These are phyloP conservation scores for Gortyna flavago DNA, from an alignment of 2,888 invertebrate species.

Conservation along the genomic window DNA sequence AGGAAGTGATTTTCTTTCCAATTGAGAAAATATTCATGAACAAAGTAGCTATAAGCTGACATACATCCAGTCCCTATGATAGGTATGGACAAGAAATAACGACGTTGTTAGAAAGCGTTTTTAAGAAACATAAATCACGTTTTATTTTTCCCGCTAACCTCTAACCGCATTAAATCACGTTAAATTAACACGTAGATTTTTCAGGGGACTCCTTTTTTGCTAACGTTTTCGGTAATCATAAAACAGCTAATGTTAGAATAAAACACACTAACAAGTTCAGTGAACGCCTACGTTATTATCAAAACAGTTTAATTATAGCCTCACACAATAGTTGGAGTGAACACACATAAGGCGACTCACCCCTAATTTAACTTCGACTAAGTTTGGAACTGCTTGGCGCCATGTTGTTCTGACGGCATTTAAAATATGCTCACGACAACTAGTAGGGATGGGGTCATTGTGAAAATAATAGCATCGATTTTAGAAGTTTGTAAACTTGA, in stretches of 20 bases:
- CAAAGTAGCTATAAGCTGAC: conserved; percentile 4
- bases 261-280: conserved; percentile 54
- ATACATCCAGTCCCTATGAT: conserved; percentile 3
- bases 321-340: conserved; percentile 76
- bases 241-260: conserved; percentile 43
- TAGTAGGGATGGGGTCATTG: conserved; percentile 68
- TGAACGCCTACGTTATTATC: conserved; percentile 65
- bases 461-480: conserved; percentile 59
- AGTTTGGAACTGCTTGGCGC: conserved; percentile 81
- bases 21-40: conserved; percentile 37
- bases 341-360: conserved; percentile 76
- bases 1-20: conserved; percentile 21
- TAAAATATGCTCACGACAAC: conserved; percentile 84
- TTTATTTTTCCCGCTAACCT: not conserved
- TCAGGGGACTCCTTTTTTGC: not conserved
- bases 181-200: not conserved
- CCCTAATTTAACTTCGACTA: conserved; percentile 84
- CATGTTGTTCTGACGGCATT: conserved; percentile 87
- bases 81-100: not conserved
- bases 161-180: not conserved
- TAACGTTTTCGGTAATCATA: not conserved
- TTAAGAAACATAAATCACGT: not conserved
- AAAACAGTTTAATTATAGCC: conserved; percentile 68
- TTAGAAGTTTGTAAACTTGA: not conserved
- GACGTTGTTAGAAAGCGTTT: not conserved